Conservation (phyloP, 2,888 invertebrate genomes). For the Conus canariensis region DNA sequence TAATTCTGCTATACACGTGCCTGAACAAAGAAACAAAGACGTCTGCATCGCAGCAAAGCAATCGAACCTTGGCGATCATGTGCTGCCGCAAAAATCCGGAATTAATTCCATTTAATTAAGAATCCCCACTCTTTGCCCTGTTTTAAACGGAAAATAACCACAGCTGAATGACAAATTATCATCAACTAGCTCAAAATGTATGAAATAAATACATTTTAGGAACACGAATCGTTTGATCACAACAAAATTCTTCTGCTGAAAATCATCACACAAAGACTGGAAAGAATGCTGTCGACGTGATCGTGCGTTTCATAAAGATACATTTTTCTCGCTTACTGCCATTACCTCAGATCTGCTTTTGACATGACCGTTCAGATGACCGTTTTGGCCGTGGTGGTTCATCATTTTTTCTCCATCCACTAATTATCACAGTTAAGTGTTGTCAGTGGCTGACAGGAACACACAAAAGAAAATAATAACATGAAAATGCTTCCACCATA, state of each 20-base stretch:
- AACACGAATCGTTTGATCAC: conserved; percentile 24
- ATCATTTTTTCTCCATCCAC: conserved; percentile 58
- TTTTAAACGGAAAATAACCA: too few species aligned
- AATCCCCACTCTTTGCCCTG: background rate
- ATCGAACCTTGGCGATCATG: background rate
- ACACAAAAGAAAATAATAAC: conserved; percentile 70
- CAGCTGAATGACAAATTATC: background rate
- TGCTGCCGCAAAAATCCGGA: background rate
- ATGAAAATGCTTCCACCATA: conserved; percentile 57
- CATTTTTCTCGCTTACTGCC: background rate
- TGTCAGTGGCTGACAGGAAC: conserved; percentile 54
- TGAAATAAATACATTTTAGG: too few species aligned
- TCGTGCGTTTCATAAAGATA: background rate
- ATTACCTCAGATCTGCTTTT: conserved; percentile 68
- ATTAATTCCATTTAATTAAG: background rate
- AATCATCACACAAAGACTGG: conserved; percentile 12
- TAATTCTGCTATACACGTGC: background rate
- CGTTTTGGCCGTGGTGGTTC: conserved; percentile 69
- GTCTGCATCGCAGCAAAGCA: background rate
- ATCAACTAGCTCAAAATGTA: too few species aligned
- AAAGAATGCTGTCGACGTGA: conserved; percentile 16
- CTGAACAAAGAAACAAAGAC: background rate
- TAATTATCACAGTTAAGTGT: conserved; percentile 50
- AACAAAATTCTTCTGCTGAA: conserved; percentile 1
- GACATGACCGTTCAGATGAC: conserved; percentile 63